phyloP scores from a whole-genome alignment of 2,113 vertebrate species.

The Xenopus borealis region DNA sequence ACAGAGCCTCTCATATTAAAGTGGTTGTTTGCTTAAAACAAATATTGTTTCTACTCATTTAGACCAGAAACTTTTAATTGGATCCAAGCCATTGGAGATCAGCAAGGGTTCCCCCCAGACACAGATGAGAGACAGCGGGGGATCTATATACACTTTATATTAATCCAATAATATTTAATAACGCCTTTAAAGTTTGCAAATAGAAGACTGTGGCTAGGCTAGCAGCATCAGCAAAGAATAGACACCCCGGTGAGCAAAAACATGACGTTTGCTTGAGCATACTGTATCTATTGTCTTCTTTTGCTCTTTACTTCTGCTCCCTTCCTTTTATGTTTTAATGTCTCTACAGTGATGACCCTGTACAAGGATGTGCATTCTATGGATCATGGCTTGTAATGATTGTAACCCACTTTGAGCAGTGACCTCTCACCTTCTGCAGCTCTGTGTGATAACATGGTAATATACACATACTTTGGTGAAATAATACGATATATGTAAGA shows the following conservation, averaged over 20 bases:
- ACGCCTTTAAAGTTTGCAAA: constrained; percentile 21
- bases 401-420: constrained; percentile 22
- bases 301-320: constrained; percentile 8
- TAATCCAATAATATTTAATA: constrained; percentile 26
- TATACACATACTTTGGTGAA: background rate
- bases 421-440: constrained; percentile 27
- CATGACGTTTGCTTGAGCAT: background rate
- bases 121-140: constrained; percentile 25
- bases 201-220: background rate
- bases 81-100: constrained; percentile 17
- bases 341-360: constrained; percentile 3
- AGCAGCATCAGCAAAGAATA: constrained; percentile 6
- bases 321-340: constrained; percentile 14
- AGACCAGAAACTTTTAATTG: constrained; percentile 38
- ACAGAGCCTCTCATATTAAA: background rate
- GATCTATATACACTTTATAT: constrained; percentile 24
- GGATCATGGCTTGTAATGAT: constrained; percentile 34
- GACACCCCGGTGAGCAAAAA: constrained; percentile 3
- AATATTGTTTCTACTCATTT: constrained; percentile 20
- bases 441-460: constrained; percentile 31
- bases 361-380: constrained; percentile 31
- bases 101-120: constrained; percentile 14
- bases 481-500: too few relatives aligned
- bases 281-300: constrained; percentile 1
- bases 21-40: constrained; percentile 3